phyloP scores from a whole-genome alignment of 1,140 invertebrate genomes.

The Cherax quadricarinatus region DNA sequence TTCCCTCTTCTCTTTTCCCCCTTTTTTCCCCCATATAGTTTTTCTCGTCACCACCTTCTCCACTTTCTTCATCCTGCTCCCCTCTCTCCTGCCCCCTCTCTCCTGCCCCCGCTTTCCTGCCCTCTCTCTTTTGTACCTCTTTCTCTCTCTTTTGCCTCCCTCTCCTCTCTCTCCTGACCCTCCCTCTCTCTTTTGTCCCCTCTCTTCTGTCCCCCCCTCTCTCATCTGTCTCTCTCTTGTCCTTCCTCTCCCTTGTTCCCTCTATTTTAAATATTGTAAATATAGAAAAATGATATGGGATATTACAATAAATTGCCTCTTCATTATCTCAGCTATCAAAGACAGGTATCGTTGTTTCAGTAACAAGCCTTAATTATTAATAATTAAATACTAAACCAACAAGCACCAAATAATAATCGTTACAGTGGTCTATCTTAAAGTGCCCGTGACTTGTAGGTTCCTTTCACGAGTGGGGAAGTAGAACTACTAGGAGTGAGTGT shows the following conservation, averaged over 20 bases:
- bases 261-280: background rate
- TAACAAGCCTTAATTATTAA: too few relatives aligned
- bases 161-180: too few relatives aligned
- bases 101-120: background rate
- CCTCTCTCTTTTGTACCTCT: too few relatives aligned
- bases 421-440: too few relatives aligned
- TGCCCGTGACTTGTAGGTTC: background rate
- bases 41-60: background rate
- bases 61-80: background rate
- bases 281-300: too few relatives aligned
- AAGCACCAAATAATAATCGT: too few relatives aligned
- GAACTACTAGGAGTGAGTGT: background rate
- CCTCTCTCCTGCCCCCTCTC: background rate
- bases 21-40: background rate
- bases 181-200: background rate
- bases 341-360: too few relatives aligned
- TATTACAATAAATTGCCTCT: too few relatives aligned
- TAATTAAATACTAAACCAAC: too few relatives aligned
- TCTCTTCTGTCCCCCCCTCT: background rate
- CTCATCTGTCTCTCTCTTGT: background rate
- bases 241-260: background rate
- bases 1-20: background rate
- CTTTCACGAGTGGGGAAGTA: constrained; percentile 25
- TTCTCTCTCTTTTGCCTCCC: background rate
- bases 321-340: too few relatives aligned